Percentiles rank a stretch among this genome's conserved stretches.
These are phyloP conservation scores for Lasioglossum zephyrum DNA, from an alignment of 2,888 invertebrate genomes.

Conservation along the genomic window DNA sequence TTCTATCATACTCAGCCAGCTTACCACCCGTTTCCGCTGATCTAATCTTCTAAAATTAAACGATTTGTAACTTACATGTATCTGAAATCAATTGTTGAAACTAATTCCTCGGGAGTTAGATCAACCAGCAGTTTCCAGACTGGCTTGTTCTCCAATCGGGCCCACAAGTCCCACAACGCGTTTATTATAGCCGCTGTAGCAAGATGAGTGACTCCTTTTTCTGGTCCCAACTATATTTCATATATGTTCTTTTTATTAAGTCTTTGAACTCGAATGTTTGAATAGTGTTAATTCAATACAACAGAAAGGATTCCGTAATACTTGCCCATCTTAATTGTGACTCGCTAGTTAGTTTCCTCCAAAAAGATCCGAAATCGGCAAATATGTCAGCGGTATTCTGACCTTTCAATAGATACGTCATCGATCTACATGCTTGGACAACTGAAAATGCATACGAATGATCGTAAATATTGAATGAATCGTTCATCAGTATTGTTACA, in stretches of 20 bases:
- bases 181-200: slow-evolving; percentile 95
- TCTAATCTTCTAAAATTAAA: too few species aligned
- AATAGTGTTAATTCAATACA: background rate
- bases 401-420: slow-evolving; percentile 90
- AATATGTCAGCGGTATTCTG: slow-evolving; percentile 90
- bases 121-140: slow-evolving; percentile 94
- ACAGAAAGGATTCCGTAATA: background rate
- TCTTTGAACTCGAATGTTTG: background rate
- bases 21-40: too few species aligned
- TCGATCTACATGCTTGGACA: slow-evolving; percentile 89
- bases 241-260: background rate
- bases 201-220: slow-evolving; percentile 95
- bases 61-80: slow-evolving; percentile 85
- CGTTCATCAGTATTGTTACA: background rate
- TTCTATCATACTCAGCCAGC: too few species aligned
- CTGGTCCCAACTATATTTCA: slow-evolving; percentile 91
- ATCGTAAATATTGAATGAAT: background rate
- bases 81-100: slow-evolving; percentile 95
- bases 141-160: slow-evolving; percentile 92
- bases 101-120: slow-evolving; percentile 92
- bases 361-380: slow-evolving; percentile 91
- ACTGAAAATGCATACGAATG: slow-evolving; percentile 85
- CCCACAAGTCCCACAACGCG: slow-evolving; percentile 97
- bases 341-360: slow-evolving; percentile 93
- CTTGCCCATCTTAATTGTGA: slow-evolving; percentile 96